Evolutionary conservation across 2,113 vertebrate genomes (phyloP).

Genomic region (Xenopus tropicalis): DNA sequence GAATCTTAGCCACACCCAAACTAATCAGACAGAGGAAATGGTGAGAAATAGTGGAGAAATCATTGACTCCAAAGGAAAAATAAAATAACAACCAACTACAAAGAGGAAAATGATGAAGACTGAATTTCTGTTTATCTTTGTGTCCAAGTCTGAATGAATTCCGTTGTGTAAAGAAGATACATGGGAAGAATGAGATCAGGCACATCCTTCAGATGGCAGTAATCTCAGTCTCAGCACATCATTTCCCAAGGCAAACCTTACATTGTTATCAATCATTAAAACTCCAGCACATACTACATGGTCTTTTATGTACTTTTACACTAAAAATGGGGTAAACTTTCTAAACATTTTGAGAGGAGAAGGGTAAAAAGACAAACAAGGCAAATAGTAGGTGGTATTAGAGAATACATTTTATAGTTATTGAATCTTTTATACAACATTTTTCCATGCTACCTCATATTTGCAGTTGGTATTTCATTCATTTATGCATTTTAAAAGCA

Average conservation of each 20-base stretch:
- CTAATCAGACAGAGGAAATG: too few relatives aligned
- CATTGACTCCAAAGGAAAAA: background rate
- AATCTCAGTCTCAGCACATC: background rate
- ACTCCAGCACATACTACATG: background rate
- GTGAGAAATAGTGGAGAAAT: too few relatives aligned
- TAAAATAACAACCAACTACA: background rate
- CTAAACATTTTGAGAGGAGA: too few relatives aligned
- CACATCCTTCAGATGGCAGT: background rate
- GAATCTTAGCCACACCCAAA: too few relatives aligned
- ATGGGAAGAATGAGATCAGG: background rate
- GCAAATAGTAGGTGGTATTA: too few relatives aligned
- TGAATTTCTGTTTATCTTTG: background rate
- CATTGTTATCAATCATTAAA: background rate
- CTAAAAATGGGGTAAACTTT: too few relatives aligned
- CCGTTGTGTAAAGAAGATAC: background rate
- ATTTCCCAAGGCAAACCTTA: background rate
- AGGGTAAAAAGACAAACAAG: too few relatives aligned
- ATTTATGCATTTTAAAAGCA: too few relatives aligned
- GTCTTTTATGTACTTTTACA: background rate
- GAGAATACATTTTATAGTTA: too few relatives aligned
- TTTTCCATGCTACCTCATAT: too few relatives aligned
- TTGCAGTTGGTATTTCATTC: too few relatives aligned
- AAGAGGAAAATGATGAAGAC: background rate
- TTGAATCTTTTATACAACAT: too few relatives aligned
- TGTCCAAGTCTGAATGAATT: background rate